Evolutionary conservation across 1,140 invertebrate species (phyloP), one percentile per base, ranked within the genome.

Genomic region (Uloborus diversus): DNA sequence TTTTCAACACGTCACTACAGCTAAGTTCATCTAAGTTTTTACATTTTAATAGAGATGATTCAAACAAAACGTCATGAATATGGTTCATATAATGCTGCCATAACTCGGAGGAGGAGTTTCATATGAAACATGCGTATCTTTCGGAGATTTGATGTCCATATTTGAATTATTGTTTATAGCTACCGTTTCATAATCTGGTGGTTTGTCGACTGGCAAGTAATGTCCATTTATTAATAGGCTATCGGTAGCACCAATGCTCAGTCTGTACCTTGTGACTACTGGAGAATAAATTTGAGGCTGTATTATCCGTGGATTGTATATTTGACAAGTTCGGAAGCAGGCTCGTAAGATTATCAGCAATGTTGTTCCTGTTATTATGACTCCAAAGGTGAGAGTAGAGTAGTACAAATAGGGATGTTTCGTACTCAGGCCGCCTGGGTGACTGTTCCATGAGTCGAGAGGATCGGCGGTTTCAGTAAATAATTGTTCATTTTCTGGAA

Each of bases 21-120:
- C n/a, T n/a, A n/a, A n/a, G n/a, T n/a, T n/a, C n/a, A n/a, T n/a
- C n/a, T n/a, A n/a, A n/a, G n/a, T n/a, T n/a, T n/a, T n/a, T n/a
- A n/a, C n/a, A n/a, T n/a, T n/a, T n/a, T n/a, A n/a, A n/a, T n/a
- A n/a, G n/a, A n/a, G n/a, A n/a, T n/a, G n/a, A n/a, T n/a, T n/a
- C n/a, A n/a, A n/a, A n/a, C n/a, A n/a, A n/a, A n/a, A n/a, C n/a
- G n/a, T n/a, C n/a, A n/a, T n/a, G n/a, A n/a, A n/a, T n/a, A n/a
- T n/a, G n/a, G n/a, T n/a, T n/a, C n/a, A n/a, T n/a, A 42, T 42
- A 42, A 42, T 42, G 2, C 37, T 56, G 5, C 20, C 17, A 27
- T 70, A 70, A 33, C 51, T 70, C 17, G 66, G 66, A 9, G 66
- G 66, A 25, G 66, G 66, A 4, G 66, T 33, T 14, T 70, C 66